These are phyloP conservation scores for Gambusia yucatana DNA, from an alignment of 2,797 vertebrate species.

Conservation along the genomic window DNA sequence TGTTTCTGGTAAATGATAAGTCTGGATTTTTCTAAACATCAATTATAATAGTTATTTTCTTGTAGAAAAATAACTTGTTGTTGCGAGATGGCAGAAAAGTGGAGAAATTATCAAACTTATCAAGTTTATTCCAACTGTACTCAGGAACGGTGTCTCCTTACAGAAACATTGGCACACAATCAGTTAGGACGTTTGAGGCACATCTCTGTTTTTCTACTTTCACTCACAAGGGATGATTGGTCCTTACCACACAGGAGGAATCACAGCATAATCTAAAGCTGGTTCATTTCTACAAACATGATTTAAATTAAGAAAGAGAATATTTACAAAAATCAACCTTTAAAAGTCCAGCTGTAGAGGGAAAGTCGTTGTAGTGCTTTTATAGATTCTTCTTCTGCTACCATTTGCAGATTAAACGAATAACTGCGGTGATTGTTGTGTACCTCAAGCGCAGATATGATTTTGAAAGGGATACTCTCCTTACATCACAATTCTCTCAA, in stretches of 20 bases:
- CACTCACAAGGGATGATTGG: neutral
- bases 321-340: no score
- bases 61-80: neutral
- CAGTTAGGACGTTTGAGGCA: neutral
- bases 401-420: neutral
- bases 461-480: neutral
- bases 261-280: neutral
- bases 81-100: neutral
- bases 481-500: neutral
- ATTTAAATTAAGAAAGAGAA: neutral
- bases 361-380: neutral
- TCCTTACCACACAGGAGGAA: neutral
- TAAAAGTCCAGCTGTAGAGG: neutral
- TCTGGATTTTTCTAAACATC: neutral
- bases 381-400: neutral
- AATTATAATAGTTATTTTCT: neutral
- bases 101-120: neutral
- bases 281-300: neutral
- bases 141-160: neutral
- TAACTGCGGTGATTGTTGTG: neutral
- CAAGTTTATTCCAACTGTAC: neutral
- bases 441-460: neutral
- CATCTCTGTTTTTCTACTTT: neutral
- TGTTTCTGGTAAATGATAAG: neutral
- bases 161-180: neutral